phyloP scores from a whole-genome alignment of 2,113 vertebrate genomes.

The Odontophorus gujanensis region DNA sequence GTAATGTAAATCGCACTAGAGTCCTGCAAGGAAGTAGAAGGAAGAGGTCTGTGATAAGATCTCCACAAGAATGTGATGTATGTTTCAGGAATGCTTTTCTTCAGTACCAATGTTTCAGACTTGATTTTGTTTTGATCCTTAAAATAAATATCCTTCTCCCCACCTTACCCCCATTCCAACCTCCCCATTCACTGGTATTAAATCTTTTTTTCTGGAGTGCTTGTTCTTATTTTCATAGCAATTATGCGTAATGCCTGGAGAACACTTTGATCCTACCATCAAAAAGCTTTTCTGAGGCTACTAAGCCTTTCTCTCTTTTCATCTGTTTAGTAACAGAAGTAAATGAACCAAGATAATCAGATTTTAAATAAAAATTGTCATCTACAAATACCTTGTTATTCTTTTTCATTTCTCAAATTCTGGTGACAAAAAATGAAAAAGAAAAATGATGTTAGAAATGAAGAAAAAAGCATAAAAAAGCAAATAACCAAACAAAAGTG shows the following conservation, averaged over 20 bases:
- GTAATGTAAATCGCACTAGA: background rate
- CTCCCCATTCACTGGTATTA: background rate
- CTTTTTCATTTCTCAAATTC: background rate
- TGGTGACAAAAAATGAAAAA: background rate
- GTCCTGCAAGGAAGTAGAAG: background rate
- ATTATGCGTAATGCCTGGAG: background rate
- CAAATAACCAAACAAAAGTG: background rate
- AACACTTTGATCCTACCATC: slow-evolving; percentile 39
- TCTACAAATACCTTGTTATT: background rate
- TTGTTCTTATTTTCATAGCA: slow-evolving; percentile 19
- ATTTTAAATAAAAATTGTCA: slow-evolving; percentile 41
- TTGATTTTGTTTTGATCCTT: slow-evolving; percentile 54
- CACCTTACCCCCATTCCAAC: background rate
- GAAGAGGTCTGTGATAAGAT: background rate
- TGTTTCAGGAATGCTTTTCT: slow-evolving; percentile 29
- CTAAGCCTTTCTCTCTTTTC: slow-evolving; percentile 24
- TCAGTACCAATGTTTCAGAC: background rate
- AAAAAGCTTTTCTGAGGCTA: slow-evolving; percentile 35
- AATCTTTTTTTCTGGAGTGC: background rate
- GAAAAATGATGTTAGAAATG: rapidly evolving
- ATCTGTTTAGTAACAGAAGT: slow-evolving; percentile 41
- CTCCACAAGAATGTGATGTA: slow-evolving; percentile 15
- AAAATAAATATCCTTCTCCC: background rate
- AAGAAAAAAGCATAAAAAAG: too few species aligned
- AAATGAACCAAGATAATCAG: slow-evolving; percentile 33